These are phyloP conservation scores for Dunckerocampus dactyliophorus DNA, from an alignment of 2,113 vertebrate genomes.

Conservation along the genomic window DNA sequence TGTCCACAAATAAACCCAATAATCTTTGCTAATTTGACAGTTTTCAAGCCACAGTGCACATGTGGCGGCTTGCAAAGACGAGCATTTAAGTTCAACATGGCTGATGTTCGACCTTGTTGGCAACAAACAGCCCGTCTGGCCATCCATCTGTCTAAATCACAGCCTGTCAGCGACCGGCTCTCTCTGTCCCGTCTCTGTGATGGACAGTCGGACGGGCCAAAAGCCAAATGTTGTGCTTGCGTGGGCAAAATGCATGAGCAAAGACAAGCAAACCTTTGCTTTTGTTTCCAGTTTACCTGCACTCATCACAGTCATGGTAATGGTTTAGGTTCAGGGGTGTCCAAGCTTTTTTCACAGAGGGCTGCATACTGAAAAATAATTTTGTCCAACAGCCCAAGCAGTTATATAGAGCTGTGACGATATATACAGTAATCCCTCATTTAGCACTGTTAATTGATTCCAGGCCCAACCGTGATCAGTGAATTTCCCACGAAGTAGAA, in stretches of 20 bases:
- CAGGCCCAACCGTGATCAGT: too few relatives aligned
- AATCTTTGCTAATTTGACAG: too few relatives aligned
- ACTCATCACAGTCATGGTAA: background rate
- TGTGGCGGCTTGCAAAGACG: too few relatives aligned
- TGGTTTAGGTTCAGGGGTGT: too few relatives aligned
- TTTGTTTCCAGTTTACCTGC: conserved; percentile 27
- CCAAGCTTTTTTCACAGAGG: too few relatives aligned
- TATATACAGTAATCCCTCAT: too few relatives aligned
- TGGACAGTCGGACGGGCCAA: conserved; percentile 52
- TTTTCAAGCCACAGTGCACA: too few relatives aligned
- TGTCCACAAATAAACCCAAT: background rate
- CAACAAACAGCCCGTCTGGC: conserved; percentile 56
- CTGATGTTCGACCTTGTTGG: conserved; percentile 54
- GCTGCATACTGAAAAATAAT: too few relatives aligned
- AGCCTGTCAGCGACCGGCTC: conserved; percentile 41
- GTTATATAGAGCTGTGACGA: too few relatives aligned
- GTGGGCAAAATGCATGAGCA: conserved; percentile 12
- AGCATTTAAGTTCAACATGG: conserved; percentile 29
- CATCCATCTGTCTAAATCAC: conserved; percentile 66
- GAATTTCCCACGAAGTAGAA: too few relatives aligned
- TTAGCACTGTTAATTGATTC: too few relatives aligned
- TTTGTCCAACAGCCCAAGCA: too few relatives aligned
- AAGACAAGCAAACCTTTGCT: conserved; percentile 29
- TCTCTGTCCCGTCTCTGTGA: conserved; percentile 36
- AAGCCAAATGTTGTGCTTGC: conserved; percentile 39